Evolutionary conservation across 1,140 invertebrate species (phyloP).

Genomic region (Neotoxoptera formosana): DNA sequence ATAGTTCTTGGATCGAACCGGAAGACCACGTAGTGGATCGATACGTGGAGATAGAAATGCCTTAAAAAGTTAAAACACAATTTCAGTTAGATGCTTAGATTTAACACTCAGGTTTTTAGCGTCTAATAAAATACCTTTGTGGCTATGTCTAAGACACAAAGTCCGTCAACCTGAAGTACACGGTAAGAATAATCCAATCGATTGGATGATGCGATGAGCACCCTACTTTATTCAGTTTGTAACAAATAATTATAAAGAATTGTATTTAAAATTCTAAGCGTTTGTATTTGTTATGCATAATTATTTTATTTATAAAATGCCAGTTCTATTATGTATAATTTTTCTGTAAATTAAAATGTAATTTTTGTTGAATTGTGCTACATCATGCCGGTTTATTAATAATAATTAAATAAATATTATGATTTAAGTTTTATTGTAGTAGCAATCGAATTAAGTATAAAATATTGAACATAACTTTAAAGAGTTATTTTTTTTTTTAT

Average conservation of each 20-base stretch:
- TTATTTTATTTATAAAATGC: background rate
- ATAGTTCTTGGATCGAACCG: background rate
- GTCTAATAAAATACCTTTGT: no score
- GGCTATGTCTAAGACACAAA: no score
- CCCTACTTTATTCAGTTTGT: background rate
- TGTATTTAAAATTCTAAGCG: background rate
- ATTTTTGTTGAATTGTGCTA: background rate
- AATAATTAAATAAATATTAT: background rate
- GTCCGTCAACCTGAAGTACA: no score
- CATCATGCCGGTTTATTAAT: background rate
- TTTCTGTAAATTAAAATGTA: background rate
- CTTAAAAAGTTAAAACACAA: background rate
- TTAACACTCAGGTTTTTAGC: no score
- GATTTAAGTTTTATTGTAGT: no score
- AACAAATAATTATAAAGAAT: background rate
- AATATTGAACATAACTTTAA: background rate
- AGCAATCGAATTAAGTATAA: background rate
- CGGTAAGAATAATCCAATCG: background rate
- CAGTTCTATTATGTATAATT: background rate
- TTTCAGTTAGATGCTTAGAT: no score
- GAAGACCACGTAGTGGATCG: no score
- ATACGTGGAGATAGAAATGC: background rate
- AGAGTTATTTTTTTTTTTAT: background rate
- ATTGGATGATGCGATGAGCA: background rate
- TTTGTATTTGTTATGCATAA: background rate